A percentile compares a stretch with the other conserved stretches of the same genome.
phyloP scores from a whole-genome alignment of 1,140 invertebrate genomes.

The Drosophila ercepeae region DNA sequence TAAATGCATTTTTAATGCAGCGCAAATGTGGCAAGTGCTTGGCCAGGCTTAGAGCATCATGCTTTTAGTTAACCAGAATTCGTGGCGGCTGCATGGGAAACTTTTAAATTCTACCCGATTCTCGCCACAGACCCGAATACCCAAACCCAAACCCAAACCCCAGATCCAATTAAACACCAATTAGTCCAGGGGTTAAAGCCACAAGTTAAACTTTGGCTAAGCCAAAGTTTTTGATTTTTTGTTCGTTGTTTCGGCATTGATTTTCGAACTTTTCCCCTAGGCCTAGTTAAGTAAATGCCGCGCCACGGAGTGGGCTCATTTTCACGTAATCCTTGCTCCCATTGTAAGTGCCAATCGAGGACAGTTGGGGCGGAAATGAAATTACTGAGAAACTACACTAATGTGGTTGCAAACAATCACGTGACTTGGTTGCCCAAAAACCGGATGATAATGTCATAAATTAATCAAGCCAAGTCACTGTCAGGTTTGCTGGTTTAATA shows the following conservation, averaged over 20 bases:
- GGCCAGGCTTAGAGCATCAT: conserved; percentile 28
- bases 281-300: conserved; percentile 31
- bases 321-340: conserved; percentile 27
- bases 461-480: conserved; percentile 30
- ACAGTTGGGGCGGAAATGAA: conserved; percentile 36
- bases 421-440: conserved; percentile 52
- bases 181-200: conserved; percentile 21
- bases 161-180: conserved; percentile 46
- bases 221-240: conserved; percentile 46
- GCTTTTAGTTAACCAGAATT: conserved; percentile 44
- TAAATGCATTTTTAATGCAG: conserved; percentile 79
- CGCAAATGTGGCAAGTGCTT: conserved; percentile 72
- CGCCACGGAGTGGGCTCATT: conserved; percentile 17
- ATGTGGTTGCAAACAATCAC: conserved; percentile 47
- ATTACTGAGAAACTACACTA: conserved; percentile 31
- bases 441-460: conserved; percentile 40
- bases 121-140: neutral
- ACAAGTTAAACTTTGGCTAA: conserved; percentile 11
- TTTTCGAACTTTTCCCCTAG: conserved; percentile 18
- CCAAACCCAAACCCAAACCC: neutral
- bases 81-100: conserved; percentile 32
- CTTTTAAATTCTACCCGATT: conserved; percentile 5
- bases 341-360: conserved; percentile 38
- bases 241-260: conserved; percentile 15
- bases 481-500: conserved; percentile 26